Conservation (phyloP, 2,113 vertebrate genomes). For the Otus sunia region DNA sequence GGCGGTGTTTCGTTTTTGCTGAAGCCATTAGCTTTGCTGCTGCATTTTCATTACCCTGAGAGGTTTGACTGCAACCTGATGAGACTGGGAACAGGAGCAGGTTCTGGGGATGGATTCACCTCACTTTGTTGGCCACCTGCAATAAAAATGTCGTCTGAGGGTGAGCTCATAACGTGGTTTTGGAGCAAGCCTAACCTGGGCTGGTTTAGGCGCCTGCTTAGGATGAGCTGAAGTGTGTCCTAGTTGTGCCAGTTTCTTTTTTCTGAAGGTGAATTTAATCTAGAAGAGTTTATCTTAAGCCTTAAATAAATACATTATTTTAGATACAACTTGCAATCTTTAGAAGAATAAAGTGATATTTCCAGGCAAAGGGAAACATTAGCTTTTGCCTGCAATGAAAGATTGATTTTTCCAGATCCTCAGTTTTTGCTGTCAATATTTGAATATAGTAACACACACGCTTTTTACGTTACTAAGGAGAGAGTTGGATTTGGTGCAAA, state of each 20-base stretch:
- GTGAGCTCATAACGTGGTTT: fast-evolving
- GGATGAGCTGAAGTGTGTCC: background rate
- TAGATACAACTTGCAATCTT: background rate
- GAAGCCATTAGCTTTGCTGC: background rate
- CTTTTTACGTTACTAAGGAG: background rate
- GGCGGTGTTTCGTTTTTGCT: background rate
- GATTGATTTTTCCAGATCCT: background rate
- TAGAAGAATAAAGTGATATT: background rate
- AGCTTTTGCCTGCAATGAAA: fast-evolving
- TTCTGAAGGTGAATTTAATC: background rate
- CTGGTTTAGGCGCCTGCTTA: fast-evolving
- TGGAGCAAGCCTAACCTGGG: background rate
- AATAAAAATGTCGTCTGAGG: background rate
- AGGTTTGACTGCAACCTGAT: background rate
- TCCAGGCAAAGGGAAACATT: background rate
- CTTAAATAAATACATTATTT: background rate
- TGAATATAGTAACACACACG: background rate
- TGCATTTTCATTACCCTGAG: background rate
- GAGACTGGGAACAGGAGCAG: background rate
- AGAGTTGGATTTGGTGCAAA: background rate
- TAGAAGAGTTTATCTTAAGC: background rate
- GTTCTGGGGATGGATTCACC: background rate
- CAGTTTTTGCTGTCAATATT: background rate
- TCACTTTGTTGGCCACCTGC: fast-evolving
- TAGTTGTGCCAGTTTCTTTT: background rate